These are phyloP conservation scores for Drosophila algonquin DNA, from an alignment of 2,888 invertebrate species.

Conservation along the genomic window DNA sequence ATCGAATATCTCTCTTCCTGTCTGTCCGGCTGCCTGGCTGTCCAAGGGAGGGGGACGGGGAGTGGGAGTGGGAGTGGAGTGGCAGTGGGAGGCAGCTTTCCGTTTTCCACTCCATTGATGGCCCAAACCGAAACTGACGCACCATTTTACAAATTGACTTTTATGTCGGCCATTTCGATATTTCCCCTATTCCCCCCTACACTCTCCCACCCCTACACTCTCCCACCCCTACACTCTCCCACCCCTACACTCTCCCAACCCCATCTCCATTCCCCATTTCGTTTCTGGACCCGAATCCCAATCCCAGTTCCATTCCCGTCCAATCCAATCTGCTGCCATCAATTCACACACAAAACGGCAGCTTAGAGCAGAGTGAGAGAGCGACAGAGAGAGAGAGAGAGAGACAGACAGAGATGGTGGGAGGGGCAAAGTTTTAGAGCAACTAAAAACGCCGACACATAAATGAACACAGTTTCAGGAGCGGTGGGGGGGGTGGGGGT, in stretches of 20 bases:
- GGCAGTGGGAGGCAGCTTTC: slow-evolving; percentile 7
- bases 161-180: slow-evolving; percentile 58
- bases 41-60: background rate
- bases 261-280: background rate
- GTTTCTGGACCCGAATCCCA: slow-evolving; percentile 1
- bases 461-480: slow-evolving; percentile 53
- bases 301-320: background rate
- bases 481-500: too few species aligned
- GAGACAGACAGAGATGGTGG: too few species aligned
- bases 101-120: slow-evolving; percentile 72
- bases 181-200: background rate
- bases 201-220: background rate
- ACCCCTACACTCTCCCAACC: slow-evolving; percentile 1
- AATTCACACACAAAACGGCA: slow-evolving; percentile 45
- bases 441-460: slow-evolving; percentile 66
- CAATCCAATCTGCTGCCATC: slow-evolving; percentile 3
- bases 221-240: background rate
- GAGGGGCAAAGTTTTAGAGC: slow-evolving; percentile 49
- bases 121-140: slow-evolving; percentile 52
- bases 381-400: background rate
- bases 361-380: slow-evolving; percentile 32
- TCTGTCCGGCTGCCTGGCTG: background rate
- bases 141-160: slow-evolving; percentile 70
- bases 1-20: slow-evolving; percentile 52
- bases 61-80: too few species aligned